Percentiles rank a stretch among this genome's conserved stretches.
phyloP scores from a whole-genome alignment of 1,140 invertebrate species.

The Drosophila littoralis region DNA sequence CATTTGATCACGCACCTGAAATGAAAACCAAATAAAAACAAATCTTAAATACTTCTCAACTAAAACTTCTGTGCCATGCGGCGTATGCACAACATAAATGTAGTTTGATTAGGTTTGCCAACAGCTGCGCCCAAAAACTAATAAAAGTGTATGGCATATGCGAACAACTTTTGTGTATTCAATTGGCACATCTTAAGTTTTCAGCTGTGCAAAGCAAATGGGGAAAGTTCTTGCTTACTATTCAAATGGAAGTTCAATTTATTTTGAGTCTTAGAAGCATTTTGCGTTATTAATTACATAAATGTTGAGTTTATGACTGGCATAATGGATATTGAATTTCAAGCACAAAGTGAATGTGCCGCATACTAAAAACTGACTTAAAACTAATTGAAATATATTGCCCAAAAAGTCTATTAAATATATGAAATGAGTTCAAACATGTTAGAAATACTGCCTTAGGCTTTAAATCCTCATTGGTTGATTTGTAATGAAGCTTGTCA shows the following conservation, averaged over 20 bases:
- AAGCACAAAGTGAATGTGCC: background rate
- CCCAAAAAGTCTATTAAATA: too few species aligned
- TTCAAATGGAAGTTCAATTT: conserved; percentile 49
- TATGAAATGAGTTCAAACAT: too few species aligned
- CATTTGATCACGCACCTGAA: conserved; percentile 83
- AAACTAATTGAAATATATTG: background rate
- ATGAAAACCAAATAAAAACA: conserved; percentile 31
- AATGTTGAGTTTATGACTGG: background rate
- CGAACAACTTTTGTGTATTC: conserved; percentile 31
- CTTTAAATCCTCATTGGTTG: too few species aligned
- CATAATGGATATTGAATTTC: background rate
- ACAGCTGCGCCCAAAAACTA: conserved; percentile 50
- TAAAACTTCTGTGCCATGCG: background rate
- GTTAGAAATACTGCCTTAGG: too few species aligned
- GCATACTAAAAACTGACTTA: background rate
- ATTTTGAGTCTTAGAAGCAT: conserved; percentile 1
- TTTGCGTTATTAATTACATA: conserved; percentile 18
- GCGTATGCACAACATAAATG: conserved; percentile 11
- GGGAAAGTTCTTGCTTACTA: conserved; percentile 65
- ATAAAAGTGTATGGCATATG: conserved; percentile 68
- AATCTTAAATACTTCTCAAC: conserved; percentile 4
- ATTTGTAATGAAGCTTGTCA: too few species aligned
- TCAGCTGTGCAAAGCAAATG: conserved; percentile 18
- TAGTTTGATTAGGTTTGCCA: conserved; percentile 16
- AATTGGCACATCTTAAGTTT: conserved; percentile 17